A percentile compares a stretch with the other conserved stretches of the same genome.
phyloP scores from a whole-genome alignment of 2,888 invertebrate genomes.

The Mythimna vitellina region DNA sequence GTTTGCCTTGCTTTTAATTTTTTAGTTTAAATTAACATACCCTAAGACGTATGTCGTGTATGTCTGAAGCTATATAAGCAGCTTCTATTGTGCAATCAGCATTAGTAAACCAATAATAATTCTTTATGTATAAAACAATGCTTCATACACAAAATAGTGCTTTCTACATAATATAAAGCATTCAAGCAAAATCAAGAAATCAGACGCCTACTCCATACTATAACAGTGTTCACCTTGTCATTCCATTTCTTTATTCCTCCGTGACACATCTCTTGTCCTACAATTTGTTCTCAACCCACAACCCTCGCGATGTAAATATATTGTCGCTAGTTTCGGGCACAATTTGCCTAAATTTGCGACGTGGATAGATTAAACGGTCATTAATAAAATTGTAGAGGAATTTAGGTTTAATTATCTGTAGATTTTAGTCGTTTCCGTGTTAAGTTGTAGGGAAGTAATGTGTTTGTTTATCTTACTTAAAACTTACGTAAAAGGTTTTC shows the following conservation, averaged over 20 bases:
- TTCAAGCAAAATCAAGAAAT: no score
- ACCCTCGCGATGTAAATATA: slow-evolving; percentile 61
- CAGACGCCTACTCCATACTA: no score
- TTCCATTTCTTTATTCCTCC: slow-evolving; percentile 23
- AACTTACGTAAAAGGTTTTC: background rate
- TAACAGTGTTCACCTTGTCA: background rate
- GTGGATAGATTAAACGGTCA: slow-evolving; percentile 53
- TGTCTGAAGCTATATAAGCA: no score
- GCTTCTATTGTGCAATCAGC: no score
- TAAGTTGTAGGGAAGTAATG: slow-evolving; percentile 33
- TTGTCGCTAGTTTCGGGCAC: slow-evolving; percentile 59
- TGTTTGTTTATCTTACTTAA: slow-evolving; percentile 25
- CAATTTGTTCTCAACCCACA: slow-evolving; percentile 62
- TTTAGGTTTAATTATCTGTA: slow-evolving; percentile 49
- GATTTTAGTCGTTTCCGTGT: slow-evolving; percentile 36
- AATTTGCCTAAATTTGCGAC: slow-evolving; percentile 61
- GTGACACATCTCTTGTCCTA: slow-evolving; percentile 37
- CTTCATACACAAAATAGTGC: no score
- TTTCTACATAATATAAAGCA: no score
- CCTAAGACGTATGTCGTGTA: no score
- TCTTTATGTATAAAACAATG: no score
- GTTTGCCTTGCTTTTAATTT: no score
- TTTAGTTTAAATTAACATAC: no score
- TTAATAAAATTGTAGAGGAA: slow-evolving; percentile 56
- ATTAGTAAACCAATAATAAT: no score